These are phyloP conservation scores for Botia kubotai DNA, from an alignment of 2,797 vertebrate genomes.

Conservation along the genomic window DNA sequence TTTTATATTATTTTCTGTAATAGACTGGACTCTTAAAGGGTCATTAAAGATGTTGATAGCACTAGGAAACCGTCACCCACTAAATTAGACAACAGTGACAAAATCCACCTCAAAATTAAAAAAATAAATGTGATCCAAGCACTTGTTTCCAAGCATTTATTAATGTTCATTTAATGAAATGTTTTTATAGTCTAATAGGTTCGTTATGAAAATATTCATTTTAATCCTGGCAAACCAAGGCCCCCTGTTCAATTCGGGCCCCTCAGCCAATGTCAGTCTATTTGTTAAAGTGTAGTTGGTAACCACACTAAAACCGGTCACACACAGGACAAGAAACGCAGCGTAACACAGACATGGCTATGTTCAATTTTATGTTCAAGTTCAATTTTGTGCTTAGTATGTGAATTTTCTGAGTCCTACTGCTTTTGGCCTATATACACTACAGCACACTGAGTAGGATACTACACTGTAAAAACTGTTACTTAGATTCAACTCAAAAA, in stretches of 20 bases:
- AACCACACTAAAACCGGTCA: not conserved
- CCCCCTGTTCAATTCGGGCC: no score
- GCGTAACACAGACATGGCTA: no score
- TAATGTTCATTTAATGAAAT: not conserved
- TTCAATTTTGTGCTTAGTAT: not conserved
- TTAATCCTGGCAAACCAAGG: not conserved
- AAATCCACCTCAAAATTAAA: not conserved
- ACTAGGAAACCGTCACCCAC: not conserved
- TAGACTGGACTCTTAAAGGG: not conserved
- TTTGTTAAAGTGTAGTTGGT: not conserved
- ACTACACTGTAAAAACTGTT: no score
- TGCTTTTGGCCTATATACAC: not conserved
- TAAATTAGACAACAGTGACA: not conserved
- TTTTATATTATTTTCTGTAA: slow-evolving; percentile 7
- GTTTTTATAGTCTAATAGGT: not conserved
- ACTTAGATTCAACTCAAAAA: no score
- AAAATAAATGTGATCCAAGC: not conserved
- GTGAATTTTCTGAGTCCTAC: not conserved
- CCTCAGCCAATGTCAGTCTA: not conserved
- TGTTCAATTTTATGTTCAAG: no score
- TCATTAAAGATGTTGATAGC: not conserved
- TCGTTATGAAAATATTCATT: not conserved
- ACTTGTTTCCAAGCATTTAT: not conserved
- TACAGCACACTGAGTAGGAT: not conserved
- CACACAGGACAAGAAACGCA: not conserved